A percentile compares a stretch with the other conserved stretches of the same genome.
Evolutionary conservation across 2,888 invertebrate genomes (phyloP).

Genomic region (Alcis repandata): DNA sequence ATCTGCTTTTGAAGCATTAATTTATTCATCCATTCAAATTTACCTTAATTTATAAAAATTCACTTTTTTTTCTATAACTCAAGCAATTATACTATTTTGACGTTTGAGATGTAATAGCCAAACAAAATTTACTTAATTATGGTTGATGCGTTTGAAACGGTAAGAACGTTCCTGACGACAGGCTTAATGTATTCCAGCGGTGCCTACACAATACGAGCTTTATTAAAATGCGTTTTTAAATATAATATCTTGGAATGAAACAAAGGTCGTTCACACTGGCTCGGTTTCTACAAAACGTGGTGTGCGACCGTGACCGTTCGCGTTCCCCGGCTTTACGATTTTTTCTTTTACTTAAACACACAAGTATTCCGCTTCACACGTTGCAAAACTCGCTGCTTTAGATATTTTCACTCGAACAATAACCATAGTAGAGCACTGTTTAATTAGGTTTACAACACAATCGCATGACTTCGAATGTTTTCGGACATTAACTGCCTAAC

Average conservation of each 20-base stretch:
- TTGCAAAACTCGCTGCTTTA: neutral
- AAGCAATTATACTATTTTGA: neutral
- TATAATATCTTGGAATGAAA: constrained; percentile 76
- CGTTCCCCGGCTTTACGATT: constrained; percentile 56
- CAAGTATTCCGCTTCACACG: constrained; percentile 25
- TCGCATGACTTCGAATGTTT: constrained; percentile 10
- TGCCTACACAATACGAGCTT: constrained; percentile 76
- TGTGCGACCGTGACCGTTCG: constrained; percentile 73
- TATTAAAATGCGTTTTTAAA: constrained; percentile 83
- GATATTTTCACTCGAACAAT: constrained; percentile 11
- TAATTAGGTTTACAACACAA: constrained; percentile 1
- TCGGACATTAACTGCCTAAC: constrained; percentile 64
- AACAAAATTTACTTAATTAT: constrained; percentile 49
- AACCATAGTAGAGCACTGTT: constrained; percentile 8
- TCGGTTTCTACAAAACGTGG: constrained; percentile 66
- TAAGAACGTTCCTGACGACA: constrained; percentile 63
- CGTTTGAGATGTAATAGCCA: constrained; percentile 26
- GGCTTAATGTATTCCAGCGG: constrained; percentile 74
- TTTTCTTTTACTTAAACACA: constrained; percentile 37
- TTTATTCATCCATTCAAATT: too few species aligned
- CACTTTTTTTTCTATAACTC: neutral
- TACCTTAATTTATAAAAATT: too few species aligned
- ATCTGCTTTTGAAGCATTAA: too few species aligned
- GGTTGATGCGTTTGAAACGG: constrained; percentile 51
- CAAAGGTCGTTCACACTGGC: constrained; percentile 78